Evolutionary conservation across 2,797 vertebrate genomes (phyloP), one percentile per base, ranked within the genome.

Genomic region (Sarcoramphus papa): DNA sequence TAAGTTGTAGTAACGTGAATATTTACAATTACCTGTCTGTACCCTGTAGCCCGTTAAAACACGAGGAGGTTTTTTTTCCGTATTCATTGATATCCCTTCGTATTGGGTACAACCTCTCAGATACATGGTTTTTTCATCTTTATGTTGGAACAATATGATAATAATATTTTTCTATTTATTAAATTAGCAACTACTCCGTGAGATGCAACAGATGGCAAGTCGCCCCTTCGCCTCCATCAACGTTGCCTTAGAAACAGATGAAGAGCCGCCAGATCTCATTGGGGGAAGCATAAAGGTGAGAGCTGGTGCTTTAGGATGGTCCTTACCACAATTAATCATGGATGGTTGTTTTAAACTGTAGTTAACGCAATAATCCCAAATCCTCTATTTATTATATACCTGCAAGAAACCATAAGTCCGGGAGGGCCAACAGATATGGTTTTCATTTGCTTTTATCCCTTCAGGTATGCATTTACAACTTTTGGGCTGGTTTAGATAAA

Each of bases 191-290:
- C 99, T 99, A 88, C 98, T 99, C 88, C 99, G 99, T 69, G 99
- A 99, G 98, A 99, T 99, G 99, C 99, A 99, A 95, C 99, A 99
- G 99, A 99, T 99, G 99, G 99, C 99, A 88, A 99, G 99, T 95
- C 99, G 99, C 92, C 99, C 99, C 96, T 99, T 99, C 90, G 99
- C 99, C 97, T 99, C 99, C 90, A 99, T 99, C 98, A 99, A 99
- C 59, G 99, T 99, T 93, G 99, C 99, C 98, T 98, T 99, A 98
- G 99, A 99, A 98, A 99, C 98, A 91, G 99, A 99, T 69, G 99
- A 99, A 90, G 99, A 99, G 96, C 99, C 99, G 9, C 99, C 99
- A 60, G 99, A 99, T 98, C 99, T 99, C 96, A 99, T 99, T 94
- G 99, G 99, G 95, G 99, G 99, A 81, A 99, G 99, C 90, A 98